Base-by-base conservation (phyloP, 2,797 vertebrate species). In the Hyperoplus lanceolatus region DNA sequence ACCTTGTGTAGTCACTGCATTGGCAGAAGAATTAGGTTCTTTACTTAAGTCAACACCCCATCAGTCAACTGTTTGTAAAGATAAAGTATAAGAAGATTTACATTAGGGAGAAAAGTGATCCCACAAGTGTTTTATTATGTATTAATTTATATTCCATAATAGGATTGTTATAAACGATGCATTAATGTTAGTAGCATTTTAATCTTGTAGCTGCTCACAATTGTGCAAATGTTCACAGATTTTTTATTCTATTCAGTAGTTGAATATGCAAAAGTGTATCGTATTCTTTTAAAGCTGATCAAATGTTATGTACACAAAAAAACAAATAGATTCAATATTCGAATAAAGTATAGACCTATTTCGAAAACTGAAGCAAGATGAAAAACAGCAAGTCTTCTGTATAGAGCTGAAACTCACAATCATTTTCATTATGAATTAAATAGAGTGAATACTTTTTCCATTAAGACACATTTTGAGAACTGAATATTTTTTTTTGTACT, bases 401-500 rank as follows among this genome's bases (percentile, higher is more conserved):
- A 11, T 39, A 15, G 8, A 6, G 45, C 45, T 57, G 9, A 29
- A 69, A 38, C 15, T 15, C 54, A 36, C 14, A 61, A 43, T 55
- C 0, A 46, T 63, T 63, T 29, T 21, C 29, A 56, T 21, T 43
- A 36, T n/a, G 43, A 41, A 61, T 45, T 54, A 21, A 4, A 45
- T 62, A 12, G 46, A 4, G 3, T 62, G 21, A 46, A n/a, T 61
- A 38, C 4, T 53, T 54, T 55, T 11, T 46, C 0, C 72, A 63
- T 74, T 57, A 38, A 53, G 5, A 70, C 38, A 70, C 49, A 60
- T 78, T 43, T 57, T 18, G 14, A 55, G 62, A 7, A 42, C 4
- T 53, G 36, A 70, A 29, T 50, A 62, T 68, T 58, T 13, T 9
- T 70, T 1, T 39, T 48, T 64, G 48, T 69, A 66, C 87, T 91